Conservation (phyloP, 2,888 invertebrate species). For the Agrochola macilenta region DNA sequence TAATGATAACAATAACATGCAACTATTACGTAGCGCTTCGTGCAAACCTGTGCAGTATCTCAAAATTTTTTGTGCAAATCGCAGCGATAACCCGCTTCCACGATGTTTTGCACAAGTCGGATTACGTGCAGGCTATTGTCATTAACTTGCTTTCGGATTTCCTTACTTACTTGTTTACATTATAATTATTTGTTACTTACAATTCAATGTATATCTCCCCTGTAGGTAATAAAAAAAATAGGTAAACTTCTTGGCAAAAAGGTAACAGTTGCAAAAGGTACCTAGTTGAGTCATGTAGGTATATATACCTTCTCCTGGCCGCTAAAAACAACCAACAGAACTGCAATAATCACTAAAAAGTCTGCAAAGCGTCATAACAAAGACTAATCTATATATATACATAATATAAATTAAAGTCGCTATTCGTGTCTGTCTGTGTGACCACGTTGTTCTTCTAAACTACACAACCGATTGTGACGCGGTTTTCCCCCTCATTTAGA, state of each 20-base stretch:
- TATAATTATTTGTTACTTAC: background rate
- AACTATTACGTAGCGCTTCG: conserved; percentile 44
- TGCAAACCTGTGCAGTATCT: conserved; percentile 48
- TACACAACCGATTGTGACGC: too few species aligned
- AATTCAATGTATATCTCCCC: too few species aligned
- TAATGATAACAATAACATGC: conserved; percentile 36
- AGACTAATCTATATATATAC: background rate
- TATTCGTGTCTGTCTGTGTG: background rate
- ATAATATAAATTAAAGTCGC: background rate
- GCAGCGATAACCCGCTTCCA: conserved; percentile 45
- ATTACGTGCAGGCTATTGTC: conserved; percentile 33
- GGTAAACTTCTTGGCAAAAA: background rate
- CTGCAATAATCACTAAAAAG: background rate
- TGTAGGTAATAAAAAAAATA: background rate
- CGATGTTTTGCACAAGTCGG: conserved; percentile 52
- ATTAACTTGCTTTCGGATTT: conserved; percentile 24
- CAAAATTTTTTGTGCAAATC: conserved; percentile 50
- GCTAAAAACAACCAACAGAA: background rate
- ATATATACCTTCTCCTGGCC: background rate
- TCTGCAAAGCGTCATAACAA: background rate
- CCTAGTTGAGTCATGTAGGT: background rate
- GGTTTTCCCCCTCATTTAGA: background rate
- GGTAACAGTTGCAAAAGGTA: background rate
- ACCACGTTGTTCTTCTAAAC: background rate
- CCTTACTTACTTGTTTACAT: conserved; percentile 7